phyloP scores from a whole-genome alignment of 2,888 invertebrate species.

The Balanococcus diminutus region DNA sequence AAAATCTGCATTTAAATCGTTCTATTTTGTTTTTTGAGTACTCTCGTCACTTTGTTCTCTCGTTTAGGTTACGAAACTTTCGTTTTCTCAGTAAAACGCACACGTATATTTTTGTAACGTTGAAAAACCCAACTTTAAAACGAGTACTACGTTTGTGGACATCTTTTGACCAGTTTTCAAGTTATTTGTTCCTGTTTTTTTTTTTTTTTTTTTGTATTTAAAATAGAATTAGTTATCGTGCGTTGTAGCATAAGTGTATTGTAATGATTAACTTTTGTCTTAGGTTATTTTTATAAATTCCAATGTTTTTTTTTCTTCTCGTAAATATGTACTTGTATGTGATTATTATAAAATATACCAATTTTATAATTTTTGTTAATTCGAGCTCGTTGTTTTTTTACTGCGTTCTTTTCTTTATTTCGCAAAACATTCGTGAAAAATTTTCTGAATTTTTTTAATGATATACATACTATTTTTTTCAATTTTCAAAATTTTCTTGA shows the following conservation, averaged over 20 bases:
- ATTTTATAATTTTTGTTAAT: conserved; percentile 47
- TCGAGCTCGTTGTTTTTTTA: neutral
- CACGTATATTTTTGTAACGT: neutral
- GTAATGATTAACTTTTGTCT: conserved; percentile 34
- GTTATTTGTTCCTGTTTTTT: conserved; percentile 52
- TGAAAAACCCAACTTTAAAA: too few species aligned
- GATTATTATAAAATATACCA: conserved; percentile 54
- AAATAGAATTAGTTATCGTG: conserved; percentile 8
- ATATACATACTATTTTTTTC: too few species aligned
- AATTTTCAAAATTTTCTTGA: too few species aligned
- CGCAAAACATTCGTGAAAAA: neutral
- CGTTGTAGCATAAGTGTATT: conserved; percentile 40
- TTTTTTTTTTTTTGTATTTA: conserved; percentile 46
- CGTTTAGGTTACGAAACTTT: neutral
- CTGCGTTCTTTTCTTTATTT: neutral
- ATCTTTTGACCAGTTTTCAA: conserved; percentile 40
- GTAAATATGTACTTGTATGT: conserved; percentile 3
- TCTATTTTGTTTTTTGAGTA: neutral
- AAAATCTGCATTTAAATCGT: neutral
- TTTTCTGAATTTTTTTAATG: too few species aligned
- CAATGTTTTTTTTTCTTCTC: conserved; percentile 17
- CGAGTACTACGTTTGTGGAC: neutral
- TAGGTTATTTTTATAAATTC: conserved; percentile 53
- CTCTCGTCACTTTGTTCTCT: neutral
- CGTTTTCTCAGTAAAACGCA: neutral